Evolutionary conservation across 1,140 invertebrate species (phyloP), one percentile per base, ranked within the genome.

Genomic region (Hypsibius dujardini): DNA sequence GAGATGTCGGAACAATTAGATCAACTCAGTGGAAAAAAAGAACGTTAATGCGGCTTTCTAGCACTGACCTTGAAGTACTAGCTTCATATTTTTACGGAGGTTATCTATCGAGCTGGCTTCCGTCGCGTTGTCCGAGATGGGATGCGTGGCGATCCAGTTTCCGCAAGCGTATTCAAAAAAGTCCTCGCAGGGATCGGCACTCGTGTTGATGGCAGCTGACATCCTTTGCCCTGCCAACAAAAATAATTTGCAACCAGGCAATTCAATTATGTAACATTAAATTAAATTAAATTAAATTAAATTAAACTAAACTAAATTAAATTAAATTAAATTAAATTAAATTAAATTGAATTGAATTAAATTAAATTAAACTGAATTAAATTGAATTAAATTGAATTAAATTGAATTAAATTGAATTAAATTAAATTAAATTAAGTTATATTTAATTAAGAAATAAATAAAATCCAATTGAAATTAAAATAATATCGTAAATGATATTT

Each of bases 41-140:
- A 28, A 28, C 28, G 28, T 28, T 28, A 56, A 56, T 56, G 7
- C n/a, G n/a, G 7, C 50, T 12, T 12, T 56, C 7, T 12, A 56
- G 7, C n/a, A 56, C 50, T 7, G 7, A 56, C 79, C 77, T 75
- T 83, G 84, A 14, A 90, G 75, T 28, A 87, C 84, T 1, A 81
- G 75, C 77, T 88, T 86, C 46, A 81, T 72, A 46, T 75, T 77
- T 28, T 81, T 75, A n/a, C 76, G 76, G 3, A 79, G 76, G 2
- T 78, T 47, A 59, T 79, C 75, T 74, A 87, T 79, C 85, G 84
- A 75, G 86, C 85, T 85, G 84, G 86, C 0, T 82, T 84, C 0
- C 83, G 83, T 69, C 85, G 82, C 77, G 85, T 86, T 73, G 3
- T 87, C 85, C 0, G 85, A 85, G 70, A 87, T 85, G 0, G 85